Evolutionary conservation across 2,797 vertebrate species (phyloP).

Genomic region (Cyprinella venusta): DNA sequence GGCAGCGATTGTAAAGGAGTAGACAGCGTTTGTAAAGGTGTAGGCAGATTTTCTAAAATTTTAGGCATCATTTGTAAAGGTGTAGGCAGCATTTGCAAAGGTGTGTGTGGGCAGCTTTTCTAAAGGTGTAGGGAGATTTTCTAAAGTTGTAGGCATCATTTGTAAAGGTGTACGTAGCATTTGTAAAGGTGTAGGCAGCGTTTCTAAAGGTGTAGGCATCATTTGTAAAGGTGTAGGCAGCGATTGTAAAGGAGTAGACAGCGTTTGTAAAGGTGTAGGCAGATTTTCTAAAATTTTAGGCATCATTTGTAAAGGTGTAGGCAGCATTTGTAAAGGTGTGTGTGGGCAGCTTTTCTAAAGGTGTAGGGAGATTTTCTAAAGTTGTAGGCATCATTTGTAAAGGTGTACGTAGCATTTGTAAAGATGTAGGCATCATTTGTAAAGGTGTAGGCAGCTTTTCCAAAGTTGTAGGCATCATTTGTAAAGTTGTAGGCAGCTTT

Average conservation of each 20-base stretch:
- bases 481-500: fast-evolving
- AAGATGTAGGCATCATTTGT: background rate
- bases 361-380: background rate
- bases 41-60: too few relatives aligned
- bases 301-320: background rate
- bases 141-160: background rate
- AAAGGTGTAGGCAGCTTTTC: background rate
- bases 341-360: background rate
- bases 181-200: fast-evolving
- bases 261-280: background rate
- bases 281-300: too few relatives aligned
- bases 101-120: fast-evolving
- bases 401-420: background rate
- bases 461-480: too few relatives aligned
- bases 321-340: background rate
- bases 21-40: background rate
- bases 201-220: fast-evolving
- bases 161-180: background rate
- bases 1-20: background rate
- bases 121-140: too few relatives aligned
- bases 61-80: too few relatives aligned
- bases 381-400: background rate
- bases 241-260: background rate
- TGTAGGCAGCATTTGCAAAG: fast-evolving
- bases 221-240: background rate